phyloP scores from a whole-genome alignment of 2,113 vertebrate genomes.

The Argyrosomus japonicus region DNA sequence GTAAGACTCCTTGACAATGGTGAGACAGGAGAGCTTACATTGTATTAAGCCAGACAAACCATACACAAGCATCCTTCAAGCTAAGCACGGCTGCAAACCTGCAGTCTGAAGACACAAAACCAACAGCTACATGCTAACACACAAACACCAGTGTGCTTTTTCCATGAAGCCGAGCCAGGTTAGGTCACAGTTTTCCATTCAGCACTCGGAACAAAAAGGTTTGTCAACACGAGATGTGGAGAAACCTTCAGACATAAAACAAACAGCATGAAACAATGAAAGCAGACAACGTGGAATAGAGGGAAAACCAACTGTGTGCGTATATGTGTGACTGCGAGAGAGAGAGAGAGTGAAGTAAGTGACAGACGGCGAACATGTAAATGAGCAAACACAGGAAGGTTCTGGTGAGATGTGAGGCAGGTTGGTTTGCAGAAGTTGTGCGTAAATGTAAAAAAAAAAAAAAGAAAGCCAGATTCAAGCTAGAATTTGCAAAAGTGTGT shows the following conservation, averaged over 20 bases:
- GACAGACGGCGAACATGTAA: background rate
- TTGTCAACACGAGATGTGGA: background rate
- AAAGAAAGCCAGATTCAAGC: background rate
- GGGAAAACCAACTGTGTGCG: background rate
- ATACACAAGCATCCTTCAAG: conserved; percentile 75
- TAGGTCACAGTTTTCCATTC: background rate
- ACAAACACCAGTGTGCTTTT: conserved; percentile 4
- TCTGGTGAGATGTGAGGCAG: background rate
- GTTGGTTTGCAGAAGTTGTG: background rate
- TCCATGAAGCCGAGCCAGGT: conserved; percentile 12
- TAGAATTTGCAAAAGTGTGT: background rate
- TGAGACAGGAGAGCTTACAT: conserved; percentile 78
- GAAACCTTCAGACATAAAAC: background rate
- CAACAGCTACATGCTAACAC: background rate
- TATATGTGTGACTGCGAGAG: too few species aligned
- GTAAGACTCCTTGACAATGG: conserved; percentile 74
- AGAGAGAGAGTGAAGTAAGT: background rate
- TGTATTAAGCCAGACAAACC: conserved; percentile 73
- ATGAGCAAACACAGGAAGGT: background rate
- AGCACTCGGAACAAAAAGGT: background rate
- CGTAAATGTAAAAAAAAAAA: too few species aligned
- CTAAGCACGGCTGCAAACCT: conserved; percentile 51
- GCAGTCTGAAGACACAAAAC: conserved; percentile 14
- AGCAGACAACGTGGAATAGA: background rate
- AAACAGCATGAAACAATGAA: background rate